These are phyloP conservation scores for Aphis craccivora DNA, from an alignment of 1,140 invertebrate species.

Conservation along the genomic window DNA sequence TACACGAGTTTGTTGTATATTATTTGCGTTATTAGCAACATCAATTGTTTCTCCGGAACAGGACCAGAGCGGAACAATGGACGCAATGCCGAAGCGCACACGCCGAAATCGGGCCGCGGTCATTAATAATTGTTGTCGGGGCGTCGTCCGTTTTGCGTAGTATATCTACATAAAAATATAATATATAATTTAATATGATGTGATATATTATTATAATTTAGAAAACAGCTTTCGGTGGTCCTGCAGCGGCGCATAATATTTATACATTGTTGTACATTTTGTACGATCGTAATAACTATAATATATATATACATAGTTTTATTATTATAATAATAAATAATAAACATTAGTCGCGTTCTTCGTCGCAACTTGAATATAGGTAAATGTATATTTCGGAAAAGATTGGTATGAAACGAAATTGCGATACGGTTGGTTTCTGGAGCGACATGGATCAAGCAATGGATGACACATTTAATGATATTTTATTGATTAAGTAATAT, in stretches of 20 bases:
- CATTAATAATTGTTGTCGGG: not conserved
- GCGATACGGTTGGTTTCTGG: not conserved
- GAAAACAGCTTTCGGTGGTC: not conserved
- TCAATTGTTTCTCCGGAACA: not conserved
- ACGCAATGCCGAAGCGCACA: not conserved
- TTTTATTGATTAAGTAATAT: no score
- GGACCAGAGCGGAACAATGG: not conserved
- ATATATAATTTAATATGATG: not conserved
- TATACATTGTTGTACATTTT: no score
- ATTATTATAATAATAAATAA: no score
- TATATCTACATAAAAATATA: not conserved
- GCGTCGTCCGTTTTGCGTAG: not conserved
- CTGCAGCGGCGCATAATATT: not conserved
- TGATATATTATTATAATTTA: not conserved
- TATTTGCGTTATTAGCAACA: not conserved
- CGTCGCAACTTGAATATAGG: not conserved
- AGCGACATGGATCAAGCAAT: not conserved
- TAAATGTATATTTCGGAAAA: not conserved
- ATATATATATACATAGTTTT: no score
- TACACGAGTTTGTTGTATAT: not conserved
- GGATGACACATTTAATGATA: not conserved
- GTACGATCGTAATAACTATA: no score
- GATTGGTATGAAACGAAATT: not conserved
- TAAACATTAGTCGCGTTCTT: not conserved
- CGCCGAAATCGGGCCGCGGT: not conserved